Percentiles rank a stretch among this genome's conserved stretches.
These are phyloP conservation scores for Haemorhous mexicanus DNA, from an alignment of 2,113 vertebrate genomes.

Conservation along the genomic window DNA sequence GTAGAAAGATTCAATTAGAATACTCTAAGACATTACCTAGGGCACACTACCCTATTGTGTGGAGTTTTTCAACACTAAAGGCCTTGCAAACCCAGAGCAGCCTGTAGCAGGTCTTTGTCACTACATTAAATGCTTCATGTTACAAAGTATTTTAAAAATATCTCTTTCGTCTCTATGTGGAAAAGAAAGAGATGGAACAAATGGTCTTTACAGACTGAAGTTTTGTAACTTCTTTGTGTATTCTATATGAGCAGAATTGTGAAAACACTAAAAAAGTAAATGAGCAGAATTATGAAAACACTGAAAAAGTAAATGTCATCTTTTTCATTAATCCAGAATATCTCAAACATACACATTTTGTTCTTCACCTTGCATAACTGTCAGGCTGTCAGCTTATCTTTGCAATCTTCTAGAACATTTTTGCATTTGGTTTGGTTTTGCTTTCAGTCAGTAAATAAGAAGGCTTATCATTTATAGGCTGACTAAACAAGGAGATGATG, in stretches of 20 bases:
- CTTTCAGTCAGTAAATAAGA: background rate
- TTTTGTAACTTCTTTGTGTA: background rate
- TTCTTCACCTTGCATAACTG: background rate
- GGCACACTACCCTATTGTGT: background rate
- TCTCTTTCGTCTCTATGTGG: background rate
- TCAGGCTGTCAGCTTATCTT: background rate
- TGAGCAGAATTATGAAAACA: background rate
- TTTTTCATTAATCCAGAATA: background rate
- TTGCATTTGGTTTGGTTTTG: background rate
- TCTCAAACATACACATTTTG: background rate
- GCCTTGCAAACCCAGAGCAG: background rate
- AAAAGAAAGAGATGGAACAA: background rate
- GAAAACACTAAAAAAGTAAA: background rate
- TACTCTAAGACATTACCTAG: background rate
- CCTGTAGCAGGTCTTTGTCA: background rate
- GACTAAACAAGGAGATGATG: background rate
- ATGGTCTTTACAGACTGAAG: accelerated
- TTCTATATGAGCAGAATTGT: background rate
- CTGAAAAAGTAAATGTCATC: background rate
- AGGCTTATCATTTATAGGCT: background rate
- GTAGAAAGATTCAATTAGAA: background rate
- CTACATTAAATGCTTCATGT: background rate
- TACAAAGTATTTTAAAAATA: background rate
- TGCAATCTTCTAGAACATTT: background rate
- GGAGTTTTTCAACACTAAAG: background rate